A percentile compares a stretch with the other conserved stretches of the same genome.
These are phyloP conservation scores for Heliconius cydno DNA, from an alignment of 2,888 invertebrate genomes.

Conservation along the genomic window DNA sequence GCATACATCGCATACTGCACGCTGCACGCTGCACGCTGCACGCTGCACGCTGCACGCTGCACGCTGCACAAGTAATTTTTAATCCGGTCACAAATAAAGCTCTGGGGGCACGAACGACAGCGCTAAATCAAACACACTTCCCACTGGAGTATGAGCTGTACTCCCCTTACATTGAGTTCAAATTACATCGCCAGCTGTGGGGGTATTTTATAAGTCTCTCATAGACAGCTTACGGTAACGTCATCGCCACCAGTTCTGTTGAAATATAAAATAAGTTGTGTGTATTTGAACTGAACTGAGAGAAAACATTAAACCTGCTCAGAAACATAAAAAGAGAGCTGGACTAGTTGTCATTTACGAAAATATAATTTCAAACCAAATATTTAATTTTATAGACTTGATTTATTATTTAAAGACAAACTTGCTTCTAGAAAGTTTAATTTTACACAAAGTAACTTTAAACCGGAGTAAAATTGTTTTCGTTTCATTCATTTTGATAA, in stretches of 20 bases:
- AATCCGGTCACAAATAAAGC: slow-evolving; percentile 35
- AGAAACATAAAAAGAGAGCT: neutral
- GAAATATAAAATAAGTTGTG: slow-evolving; percentile 24
- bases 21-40: neutral
- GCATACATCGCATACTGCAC: too few relatives aligned
- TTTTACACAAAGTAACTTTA: slow-evolving; percentile 3
- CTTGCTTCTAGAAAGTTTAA: neutral
- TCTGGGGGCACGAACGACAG: slow-evolving; percentile 27
- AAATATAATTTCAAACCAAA: neutral
- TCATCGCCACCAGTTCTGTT: slow-evolving; percentile 34
- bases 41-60: neutral
- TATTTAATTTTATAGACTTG: neutral
- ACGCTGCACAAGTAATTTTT: slow-evolving; percentile 25
- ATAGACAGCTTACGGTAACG: slow-evolving; percentile 20
- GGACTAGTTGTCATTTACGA: neutral
- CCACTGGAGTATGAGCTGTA: neutral
- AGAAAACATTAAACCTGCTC: neutral
- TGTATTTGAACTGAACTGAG: neutral
- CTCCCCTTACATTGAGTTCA: neutral
- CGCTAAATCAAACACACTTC: neutral
- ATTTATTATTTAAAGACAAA: slow-evolving; percentile 5
- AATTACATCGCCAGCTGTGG: neutral
- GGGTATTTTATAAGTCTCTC: slow-evolving; percentile 2
- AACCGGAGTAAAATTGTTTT: slow-evolving; percentile 5
- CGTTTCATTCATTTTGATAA: neutral